Evolutionary conservation across 1,140 invertebrate species (phyloP).

Genomic region (Heliconius eleuchia): DNA sequence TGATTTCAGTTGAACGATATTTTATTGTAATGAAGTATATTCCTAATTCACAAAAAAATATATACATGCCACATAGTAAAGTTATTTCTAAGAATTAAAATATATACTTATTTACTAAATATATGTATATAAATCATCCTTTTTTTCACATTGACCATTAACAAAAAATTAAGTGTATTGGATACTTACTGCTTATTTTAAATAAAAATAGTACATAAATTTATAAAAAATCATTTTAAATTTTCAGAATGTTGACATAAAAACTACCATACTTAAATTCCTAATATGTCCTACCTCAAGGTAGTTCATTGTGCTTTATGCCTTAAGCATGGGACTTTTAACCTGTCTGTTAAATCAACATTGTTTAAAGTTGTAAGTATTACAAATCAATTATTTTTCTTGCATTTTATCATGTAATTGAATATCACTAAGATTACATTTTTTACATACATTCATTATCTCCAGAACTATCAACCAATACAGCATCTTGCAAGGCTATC

Average conservation of each 20-base stretch:
- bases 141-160: not conserved
- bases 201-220: not conserved
- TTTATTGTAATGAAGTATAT: not conserved
- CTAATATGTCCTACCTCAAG: slow-evolving; percentile 68
- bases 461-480: slow-evolving; percentile 59
- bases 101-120: no score
- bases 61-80: not conserved
- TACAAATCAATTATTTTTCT: slow-evolving; percentile 5
- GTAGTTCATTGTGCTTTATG: slow-evolving; percentile 64
- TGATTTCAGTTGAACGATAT: no score
- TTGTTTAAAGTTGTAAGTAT: slow-evolving; percentile 66
- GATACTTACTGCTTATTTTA: no score
- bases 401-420: not conserved
- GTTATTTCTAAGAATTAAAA: no score
- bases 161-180: not conserved
- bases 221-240: not conserved
- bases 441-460: slow-evolving; percentile 1
- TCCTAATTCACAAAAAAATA: not conserved
- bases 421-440: no score
- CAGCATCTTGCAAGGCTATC: slow-evolving; percentile 65
- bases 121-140: not conserved
- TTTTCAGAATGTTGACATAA: slow-evolving; percentile 67
- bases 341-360: slow-evolving; percentile 55
- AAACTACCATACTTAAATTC: slow-evolving; percentile 18
- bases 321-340: slow-evolving; percentile 56